Percentiles rank a stretch among this genome's conserved stretches.
Conservation (phyloP, 92 coral and sea anemone species). For the Plumapathes pennacea region DNA sequence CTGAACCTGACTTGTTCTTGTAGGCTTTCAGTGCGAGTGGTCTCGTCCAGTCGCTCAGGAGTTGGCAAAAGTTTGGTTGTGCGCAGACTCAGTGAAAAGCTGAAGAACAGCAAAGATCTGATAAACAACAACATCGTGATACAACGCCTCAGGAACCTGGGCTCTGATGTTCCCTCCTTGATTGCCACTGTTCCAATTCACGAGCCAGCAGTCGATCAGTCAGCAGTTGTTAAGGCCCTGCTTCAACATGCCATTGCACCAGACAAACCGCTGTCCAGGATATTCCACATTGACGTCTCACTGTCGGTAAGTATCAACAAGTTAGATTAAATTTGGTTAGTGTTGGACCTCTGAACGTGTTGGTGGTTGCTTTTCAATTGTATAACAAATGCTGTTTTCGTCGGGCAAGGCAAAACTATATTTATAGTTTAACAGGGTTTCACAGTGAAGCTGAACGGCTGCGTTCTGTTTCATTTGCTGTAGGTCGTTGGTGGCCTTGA, state of each 20-base stretch:
- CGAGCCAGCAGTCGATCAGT: slow-evolving; percentile 61
- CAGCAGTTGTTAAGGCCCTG: slow-evolving; percentile 54
- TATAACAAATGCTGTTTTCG: too few species aligned
- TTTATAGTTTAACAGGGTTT: too few species aligned
- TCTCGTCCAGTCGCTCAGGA: slow-evolving; percentile 78
- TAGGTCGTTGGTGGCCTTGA: slow-evolving; percentile 60
- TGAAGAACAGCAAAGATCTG: slow-evolving; percentile 57
- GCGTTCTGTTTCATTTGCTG: too few species aligned
- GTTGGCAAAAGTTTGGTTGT: slow-evolving; percentile 75
- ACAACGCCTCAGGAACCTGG: background rate
- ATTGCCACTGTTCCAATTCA: slow-evolving; percentile 71
- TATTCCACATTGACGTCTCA: slow-evolving; percentile 83
- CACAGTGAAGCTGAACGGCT: too few species aligned
- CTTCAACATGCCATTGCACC: slow-evolving; percentile 54
- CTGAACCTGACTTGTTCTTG: background rate
- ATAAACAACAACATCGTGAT: slow-evolving; percentile 38
- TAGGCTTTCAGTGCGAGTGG: slow-evolving; percentile 74
- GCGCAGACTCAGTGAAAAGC: slow-evolving; percentile 54
- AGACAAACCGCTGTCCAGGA: slow-evolving; percentile 74
- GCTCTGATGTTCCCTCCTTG: slow-evolving; percentile 10
- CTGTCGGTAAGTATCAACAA: slow-evolving; percentile 85
- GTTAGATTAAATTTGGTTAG: too few species aligned
- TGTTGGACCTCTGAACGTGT: too few species aligned
- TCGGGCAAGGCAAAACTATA: too few species aligned
- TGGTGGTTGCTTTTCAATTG: too few species aligned